Conservation (phyloP, 1,140 invertebrate species). For the Archivesica marissinica region DNA sequence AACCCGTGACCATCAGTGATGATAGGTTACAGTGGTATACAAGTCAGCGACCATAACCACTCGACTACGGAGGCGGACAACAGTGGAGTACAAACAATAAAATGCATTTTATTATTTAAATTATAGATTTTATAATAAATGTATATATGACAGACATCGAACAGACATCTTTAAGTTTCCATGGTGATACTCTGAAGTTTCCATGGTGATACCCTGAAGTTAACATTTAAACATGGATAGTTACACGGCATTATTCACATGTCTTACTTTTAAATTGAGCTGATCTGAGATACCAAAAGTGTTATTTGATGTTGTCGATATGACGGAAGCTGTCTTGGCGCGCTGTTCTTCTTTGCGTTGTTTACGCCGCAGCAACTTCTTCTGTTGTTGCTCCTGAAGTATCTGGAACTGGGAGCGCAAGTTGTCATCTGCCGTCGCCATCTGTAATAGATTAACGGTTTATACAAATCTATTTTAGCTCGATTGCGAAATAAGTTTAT, state of each 20-base stretch:
- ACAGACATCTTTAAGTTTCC: too few species aligned
- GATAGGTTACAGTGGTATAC: too few species aligned
- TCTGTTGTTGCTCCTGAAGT: constrained; percentile 80
- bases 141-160: too few species aligned
- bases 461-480: neutral
- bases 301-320: constrained; percentile 42
- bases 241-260: neutral
- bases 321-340: constrained; percentile 63
- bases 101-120: too few species aligned
- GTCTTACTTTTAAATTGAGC: constrained; percentile 76
- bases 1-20: too few species aligned
- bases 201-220: too few species aligned
- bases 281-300: constrained; percentile 79
- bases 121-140: too few species aligned
- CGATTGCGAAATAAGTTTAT: neutral
- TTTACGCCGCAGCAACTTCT: constrained; percentile 76
- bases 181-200: too few species aligned
- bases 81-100: too few species aligned
- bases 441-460: constrained; percentile 36
- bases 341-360: constrained; percentile 78
- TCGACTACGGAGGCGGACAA: too few species aligned
- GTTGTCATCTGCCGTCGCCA: constrained; percentile 68
- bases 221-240: too few species aligned
- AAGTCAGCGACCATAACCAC: too few species aligned
- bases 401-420: constrained; percentile 78